Percentiles rank a stretch among this genome's conserved stretches.
Conservation (phyloP, 2,888 invertebrate species). For the Dastarcus helophoroides region DNA sequence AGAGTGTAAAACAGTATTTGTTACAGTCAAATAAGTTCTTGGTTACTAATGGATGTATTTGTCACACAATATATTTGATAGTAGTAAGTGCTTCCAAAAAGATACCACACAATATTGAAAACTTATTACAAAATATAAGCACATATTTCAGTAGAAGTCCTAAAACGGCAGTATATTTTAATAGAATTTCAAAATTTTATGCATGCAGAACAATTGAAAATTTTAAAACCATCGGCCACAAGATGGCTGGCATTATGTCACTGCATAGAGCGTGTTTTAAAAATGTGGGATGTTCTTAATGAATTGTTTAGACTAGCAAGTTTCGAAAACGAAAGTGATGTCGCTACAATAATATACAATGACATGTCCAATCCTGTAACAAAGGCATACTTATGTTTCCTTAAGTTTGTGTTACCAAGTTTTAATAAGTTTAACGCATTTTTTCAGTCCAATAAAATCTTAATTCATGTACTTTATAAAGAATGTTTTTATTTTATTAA, state of each 20-base stretch:
- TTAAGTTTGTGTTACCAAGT: background rate
- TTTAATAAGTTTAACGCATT: background rate
- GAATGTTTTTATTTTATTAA: background rate
- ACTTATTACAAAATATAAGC: background rate
- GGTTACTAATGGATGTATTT: no score
- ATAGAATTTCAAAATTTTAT: no score
- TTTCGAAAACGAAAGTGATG: background rate
- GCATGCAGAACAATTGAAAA: constrained; percentile 1
- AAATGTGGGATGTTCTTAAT: background rate
- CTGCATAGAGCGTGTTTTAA: background rate
- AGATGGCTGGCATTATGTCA: background rate
- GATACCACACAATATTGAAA: background rate
- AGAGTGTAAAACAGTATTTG: no score
- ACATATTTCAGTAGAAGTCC: background rate
- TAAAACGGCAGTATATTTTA: constrained; percentile 1
- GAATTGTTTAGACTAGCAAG: background rate
- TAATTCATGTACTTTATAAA: background rate
- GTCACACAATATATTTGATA: no score
- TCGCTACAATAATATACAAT: background rate
- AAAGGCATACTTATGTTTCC: background rate
- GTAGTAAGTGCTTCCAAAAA: background rate
- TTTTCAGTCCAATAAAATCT: background rate
- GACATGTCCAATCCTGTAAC: background rate
- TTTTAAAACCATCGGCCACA: background rate
- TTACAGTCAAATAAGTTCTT: no score